Base-by-base conservation (phyloP, 1,140 invertebrate species). In the Solenopsis fugax region DNA sequence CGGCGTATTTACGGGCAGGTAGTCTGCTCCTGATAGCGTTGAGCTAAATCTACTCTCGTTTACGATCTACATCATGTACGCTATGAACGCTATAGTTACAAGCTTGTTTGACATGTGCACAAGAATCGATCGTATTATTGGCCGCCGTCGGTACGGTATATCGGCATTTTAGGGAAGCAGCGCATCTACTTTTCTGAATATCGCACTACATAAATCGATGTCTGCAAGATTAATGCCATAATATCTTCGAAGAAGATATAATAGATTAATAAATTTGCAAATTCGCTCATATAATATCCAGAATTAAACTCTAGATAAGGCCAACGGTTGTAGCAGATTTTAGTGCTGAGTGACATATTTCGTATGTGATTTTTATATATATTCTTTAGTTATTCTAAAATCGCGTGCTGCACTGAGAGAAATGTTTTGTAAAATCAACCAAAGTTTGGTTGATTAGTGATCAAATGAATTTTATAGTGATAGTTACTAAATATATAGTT, bases 1-100 rank as follows among this genome's bases (percentile, higher is more conserved):
- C 80, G 41, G 69, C 18, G 72, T 89, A 89, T 86, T 89, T 89
- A 89, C 64, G 58, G 45, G 10, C 6, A 16, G 58, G 52, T 73
- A 72, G 84, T 73, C 65, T 82, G 41, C n/a, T 56, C 45, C 62
- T 48, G 80, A 84, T 75, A 84, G 72, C 34, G 54, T 50, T 21
- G 29, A 24, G 48, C 64, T 71, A 56, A 62, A 78, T 67, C 62
- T 62, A 64, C 71, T 37, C 37, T 41, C 21, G 62, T 48, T 29
- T 62, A 34, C 48, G 13, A 62, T 73, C 67, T 72, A 69, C 54
- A 77, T 54, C 34, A 13, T 67, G 29, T 48, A 78, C 18, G 72
- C 60, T 48, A 12, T 76, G 60, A 81, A 78, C 56, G n/a, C 62
- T 60, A 29, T 21, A 16, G 52, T 48, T 75, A 48, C 54, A 54